These are phyloP conservation scores for Notoglanidium macrostoma DNA, from an alignment of 2,797 vertebrate species.

Conservation along the genomic window DNA sequence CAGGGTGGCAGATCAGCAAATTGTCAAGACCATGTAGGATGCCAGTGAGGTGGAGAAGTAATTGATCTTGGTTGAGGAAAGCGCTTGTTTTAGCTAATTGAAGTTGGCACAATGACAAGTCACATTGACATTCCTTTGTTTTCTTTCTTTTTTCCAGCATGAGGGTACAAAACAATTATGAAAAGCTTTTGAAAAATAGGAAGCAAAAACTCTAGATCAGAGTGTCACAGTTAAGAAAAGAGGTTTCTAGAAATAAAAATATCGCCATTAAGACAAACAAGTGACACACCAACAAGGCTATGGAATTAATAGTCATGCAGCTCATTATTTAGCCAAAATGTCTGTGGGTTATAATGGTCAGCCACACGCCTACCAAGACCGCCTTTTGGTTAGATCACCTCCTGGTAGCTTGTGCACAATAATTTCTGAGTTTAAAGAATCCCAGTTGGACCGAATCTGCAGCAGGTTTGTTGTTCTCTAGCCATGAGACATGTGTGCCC, in stretches of 20 bases:
- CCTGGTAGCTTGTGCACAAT: constrained; percentile 46
- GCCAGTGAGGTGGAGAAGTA: constrained; percentile 38
- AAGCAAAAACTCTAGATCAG: background rate
- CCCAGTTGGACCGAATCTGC: constrained; percentile 29
- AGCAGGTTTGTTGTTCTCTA: constrained; percentile 37
- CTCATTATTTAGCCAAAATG: constrained; percentile 49
- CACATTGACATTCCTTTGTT: constrained; percentile 34
- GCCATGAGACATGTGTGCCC: constrained; percentile 33
- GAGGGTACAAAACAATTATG: background rate
- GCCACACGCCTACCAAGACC: constrained; percentile 19
- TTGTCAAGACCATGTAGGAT: constrained; percentile 41
- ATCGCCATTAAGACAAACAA: constrained; percentile 20
- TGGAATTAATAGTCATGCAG: constrained; percentile 24
- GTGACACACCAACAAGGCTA: constrained; percentile 13
- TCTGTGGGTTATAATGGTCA: constrained; percentile 40
- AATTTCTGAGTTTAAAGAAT: constrained; percentile 42
- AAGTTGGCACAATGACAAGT: constrained; percentile 43
- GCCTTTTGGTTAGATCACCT: constrained; percentile 46
- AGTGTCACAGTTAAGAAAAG: background rate
- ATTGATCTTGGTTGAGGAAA: constrained; percentile 46
- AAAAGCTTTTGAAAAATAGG: background rate
- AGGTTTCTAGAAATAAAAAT: background rate
- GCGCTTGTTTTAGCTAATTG: constrained; percentile 40
- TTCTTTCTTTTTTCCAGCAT: constrained; percentile 36
- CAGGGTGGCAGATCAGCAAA: constrained; percentile 42